Percentiles rank a stretch among this genome's conserved stretches.
phyloP scores from a whole-genome alignment of 2,113 vertebrate species.

The Grus americana region DNA sequence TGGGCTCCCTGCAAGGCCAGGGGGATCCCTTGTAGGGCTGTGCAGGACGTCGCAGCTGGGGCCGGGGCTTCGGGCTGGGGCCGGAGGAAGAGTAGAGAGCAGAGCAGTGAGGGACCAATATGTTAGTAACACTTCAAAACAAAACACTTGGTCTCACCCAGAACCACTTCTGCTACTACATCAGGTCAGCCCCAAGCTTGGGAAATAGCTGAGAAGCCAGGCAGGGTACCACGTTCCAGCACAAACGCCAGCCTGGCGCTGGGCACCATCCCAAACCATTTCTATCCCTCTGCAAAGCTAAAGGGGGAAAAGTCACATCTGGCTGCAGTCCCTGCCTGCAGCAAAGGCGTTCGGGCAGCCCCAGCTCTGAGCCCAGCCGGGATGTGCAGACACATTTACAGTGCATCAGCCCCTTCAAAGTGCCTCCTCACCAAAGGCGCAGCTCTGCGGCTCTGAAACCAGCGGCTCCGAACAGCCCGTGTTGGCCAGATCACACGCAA shows the following conservation, averaged over 20 bases:
- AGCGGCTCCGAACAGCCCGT: not conserved
- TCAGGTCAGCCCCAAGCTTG: not conserved
- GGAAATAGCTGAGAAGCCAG: not conserved
- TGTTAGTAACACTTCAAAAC: not conserved
- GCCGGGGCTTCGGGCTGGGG: not conserved
- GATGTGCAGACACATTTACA: not conserved
- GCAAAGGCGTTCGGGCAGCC: not conserved
- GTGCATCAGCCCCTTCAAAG: not conserved
- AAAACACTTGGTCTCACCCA: not conserved
- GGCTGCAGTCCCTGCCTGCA: fast-evolving
- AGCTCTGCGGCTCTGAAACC: not conserved
- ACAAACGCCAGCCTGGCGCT: not conserved
- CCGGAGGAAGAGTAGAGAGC: not conserved
- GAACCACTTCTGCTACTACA: not conserved
- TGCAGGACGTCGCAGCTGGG: not conserved
- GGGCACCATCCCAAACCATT: not conserved
- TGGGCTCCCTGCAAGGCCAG: not conserved
- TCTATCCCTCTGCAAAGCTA: not conserved
- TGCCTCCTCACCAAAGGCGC: not conserved
- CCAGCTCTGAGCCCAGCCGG: not conserved
- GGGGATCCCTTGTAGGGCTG: not conserved
- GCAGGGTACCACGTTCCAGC: not conserved
- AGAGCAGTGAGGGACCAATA: not conserved
- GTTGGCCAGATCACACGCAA: not conserved
- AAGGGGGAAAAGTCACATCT: not conserved